phyloP scores from a whole-genome alignment of 2,113 vertebrate genomes.

The Fukomys damarensis region DNA sequence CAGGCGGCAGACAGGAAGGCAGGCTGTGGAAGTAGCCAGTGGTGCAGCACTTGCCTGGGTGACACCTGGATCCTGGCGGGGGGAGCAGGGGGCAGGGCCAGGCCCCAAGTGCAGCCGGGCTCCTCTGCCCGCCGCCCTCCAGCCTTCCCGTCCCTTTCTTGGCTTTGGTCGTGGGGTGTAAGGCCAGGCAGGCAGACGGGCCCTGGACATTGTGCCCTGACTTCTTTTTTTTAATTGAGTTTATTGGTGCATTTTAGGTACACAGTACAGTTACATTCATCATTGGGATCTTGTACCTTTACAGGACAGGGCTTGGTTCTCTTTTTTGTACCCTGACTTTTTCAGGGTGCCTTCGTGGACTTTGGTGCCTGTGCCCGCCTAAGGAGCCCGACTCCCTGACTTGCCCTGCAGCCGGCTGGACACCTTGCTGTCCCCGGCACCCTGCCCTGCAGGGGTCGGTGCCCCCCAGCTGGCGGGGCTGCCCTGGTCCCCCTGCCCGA shows the following conservation, averaged over 20 bases:
- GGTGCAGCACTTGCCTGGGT: not conserved
- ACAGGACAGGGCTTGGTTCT: no score
- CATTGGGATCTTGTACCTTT: no score
- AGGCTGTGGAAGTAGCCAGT: no score
- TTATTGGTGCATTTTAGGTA: no score
- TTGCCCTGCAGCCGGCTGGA: no score
- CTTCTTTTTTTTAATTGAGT: no score
- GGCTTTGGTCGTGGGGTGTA: not conserved
- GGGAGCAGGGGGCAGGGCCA: not conserved
- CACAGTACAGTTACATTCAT: no score
- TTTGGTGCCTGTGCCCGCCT: not conserved
- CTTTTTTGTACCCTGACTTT: not conserved
- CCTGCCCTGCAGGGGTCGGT: not conserved
- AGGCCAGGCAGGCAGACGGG: not conserved
- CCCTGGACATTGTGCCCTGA: not conserved
- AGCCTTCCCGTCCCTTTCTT: not conserved
- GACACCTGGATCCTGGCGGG: no score
- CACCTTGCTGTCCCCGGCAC: no score
- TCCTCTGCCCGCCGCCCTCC: not conserved
- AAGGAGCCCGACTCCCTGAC: not conserved
- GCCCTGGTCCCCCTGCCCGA: no score
- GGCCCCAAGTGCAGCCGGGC: not conserved
- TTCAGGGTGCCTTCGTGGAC: not conserved
- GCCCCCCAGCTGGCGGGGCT: no score
- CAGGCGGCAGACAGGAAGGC: no score